Evolutionary conservation across 2,888 invertebrate species (phyloP).

Genomic region (Trisateles emortualis): DNA sequence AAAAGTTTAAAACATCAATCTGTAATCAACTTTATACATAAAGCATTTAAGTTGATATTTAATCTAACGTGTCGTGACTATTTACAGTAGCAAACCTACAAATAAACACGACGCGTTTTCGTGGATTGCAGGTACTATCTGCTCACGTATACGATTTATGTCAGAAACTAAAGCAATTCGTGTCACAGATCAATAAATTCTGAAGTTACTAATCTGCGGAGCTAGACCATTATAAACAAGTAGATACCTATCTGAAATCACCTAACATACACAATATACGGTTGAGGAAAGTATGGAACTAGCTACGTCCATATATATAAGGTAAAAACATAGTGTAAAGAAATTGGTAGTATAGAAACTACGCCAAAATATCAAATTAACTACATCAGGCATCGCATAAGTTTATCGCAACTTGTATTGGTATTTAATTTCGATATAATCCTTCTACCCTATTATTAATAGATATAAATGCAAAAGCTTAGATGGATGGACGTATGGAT

Average conservation of each 20-base stretch:
- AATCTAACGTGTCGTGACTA: background rate
- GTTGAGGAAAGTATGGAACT: constrained; percentile 30
- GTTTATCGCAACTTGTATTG: no score
- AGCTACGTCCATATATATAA: constrained; percentile 12
- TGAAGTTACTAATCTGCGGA: constrained; percentile 38
- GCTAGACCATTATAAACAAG: constrained; percentile 43
- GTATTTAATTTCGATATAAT: no score
- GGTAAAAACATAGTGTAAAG: no score
- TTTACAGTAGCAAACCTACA: background rate
- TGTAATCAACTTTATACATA: no score
- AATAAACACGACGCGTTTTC: background rate
- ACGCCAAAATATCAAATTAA: no score
- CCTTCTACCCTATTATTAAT: no score
- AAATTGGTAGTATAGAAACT: no score
- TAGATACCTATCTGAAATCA: constrained; percentile 38
- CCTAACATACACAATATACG: constrained; percentile 25
- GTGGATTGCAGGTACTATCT: constrained; percentile 1
- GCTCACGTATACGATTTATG: constrained; percentile 13
- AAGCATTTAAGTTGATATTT: no score
- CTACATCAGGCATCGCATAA: no score
- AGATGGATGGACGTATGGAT: no score
- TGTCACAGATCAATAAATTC: constrained; percentile 36
- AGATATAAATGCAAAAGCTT: no score
- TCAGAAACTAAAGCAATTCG: constrained; percentile 36
- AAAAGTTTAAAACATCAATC: no score